phyloP scores from a whole-genome alignment of 2,797 vertebrate genomes.

The Microhierax caerulescens region DNA sequence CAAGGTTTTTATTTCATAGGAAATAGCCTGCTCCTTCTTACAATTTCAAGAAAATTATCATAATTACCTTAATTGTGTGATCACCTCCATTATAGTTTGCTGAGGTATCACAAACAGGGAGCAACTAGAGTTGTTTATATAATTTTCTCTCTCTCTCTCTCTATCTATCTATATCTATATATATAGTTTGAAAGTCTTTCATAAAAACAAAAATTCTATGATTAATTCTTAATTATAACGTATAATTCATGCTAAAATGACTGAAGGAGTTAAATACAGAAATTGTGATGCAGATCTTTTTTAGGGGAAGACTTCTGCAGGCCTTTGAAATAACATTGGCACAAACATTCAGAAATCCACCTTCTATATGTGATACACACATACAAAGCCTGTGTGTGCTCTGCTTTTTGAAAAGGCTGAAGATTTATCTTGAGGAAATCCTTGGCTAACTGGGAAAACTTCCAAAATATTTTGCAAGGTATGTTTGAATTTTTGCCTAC shows the following conservation, averaged over 20 bases:
- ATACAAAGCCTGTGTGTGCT: neutral
- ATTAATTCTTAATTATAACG: neutral
- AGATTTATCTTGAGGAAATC: neutral
- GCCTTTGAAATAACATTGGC: neutral
- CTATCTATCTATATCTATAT: too few relatives aligned
- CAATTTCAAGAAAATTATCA: neutral
- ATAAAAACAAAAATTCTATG: neutral
- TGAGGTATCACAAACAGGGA: neutral
- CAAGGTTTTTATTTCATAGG: neutral
- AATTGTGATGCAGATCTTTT: accelerated
- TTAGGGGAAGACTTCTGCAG: neutral
- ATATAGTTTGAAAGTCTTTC: neutral
- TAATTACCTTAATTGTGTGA: neutral
- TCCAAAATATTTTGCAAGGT: neutral
- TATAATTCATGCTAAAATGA: neutral
- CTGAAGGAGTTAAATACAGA: neutral
- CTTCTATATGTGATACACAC: neutral
- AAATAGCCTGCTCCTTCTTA: neutral
- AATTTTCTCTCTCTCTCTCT: too few relatives aligned
- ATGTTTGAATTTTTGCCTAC: neutral
- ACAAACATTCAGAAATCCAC: neutral
- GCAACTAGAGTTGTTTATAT: neutral
- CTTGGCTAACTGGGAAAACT: neutral
- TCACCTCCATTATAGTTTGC: neutral
- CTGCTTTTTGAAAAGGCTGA: neutral